These are phyloP conservation scores for Glaucomys volans DNA, from an alignment of 2,113 vertebrate species.

Conservation along the genomic window DNA sequence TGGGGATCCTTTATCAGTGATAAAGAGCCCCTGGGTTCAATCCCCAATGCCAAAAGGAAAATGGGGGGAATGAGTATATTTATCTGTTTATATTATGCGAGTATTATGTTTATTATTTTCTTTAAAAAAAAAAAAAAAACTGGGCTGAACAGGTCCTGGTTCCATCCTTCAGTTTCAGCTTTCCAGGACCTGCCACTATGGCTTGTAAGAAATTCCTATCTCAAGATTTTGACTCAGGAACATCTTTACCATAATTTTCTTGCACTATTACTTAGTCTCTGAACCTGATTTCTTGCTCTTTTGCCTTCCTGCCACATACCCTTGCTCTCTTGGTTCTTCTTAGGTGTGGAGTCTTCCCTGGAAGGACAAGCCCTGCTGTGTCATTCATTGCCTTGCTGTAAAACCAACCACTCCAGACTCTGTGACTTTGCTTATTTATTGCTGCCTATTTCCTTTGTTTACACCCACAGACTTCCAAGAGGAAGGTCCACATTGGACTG, in stretches of 20 bases:
- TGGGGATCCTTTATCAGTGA: too few relatives aligned
- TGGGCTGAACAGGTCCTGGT: not conserved
- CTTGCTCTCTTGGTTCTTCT: not conserved
- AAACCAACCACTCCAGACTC: not conserved
- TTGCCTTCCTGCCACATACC: not conserved
- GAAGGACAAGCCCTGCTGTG: not conserved
- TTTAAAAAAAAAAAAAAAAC: not conserved
- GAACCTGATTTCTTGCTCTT: not conserved
- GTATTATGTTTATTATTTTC: not conserved
- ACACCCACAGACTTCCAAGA: not conserved
- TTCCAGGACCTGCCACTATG: not conserved
- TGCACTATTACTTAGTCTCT: not conserved
- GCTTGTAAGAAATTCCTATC: not conserved
- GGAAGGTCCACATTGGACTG: constrained; percentile 14
- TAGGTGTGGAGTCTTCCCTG: not conserved
- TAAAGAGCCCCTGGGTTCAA: too few relatives aligned
- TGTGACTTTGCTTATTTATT: constrained; percentile 22
- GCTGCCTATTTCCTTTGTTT: constrained; percentile 26
- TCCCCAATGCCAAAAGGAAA: too few relatives aligned
- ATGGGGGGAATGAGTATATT: not conserved
- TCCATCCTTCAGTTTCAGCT: not conserved
- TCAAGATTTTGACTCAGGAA: not conserved
- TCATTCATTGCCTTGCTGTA: not conserved
- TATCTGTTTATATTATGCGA: not conserved
- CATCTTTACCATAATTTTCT: not conserved